Percentiles rank a stretch among this genome's conserved stretches.
Evolutionary conservation across 1,140 invertebrate genomes (phyloP).

Genomic region (Bombus cullumanus): DNA sequence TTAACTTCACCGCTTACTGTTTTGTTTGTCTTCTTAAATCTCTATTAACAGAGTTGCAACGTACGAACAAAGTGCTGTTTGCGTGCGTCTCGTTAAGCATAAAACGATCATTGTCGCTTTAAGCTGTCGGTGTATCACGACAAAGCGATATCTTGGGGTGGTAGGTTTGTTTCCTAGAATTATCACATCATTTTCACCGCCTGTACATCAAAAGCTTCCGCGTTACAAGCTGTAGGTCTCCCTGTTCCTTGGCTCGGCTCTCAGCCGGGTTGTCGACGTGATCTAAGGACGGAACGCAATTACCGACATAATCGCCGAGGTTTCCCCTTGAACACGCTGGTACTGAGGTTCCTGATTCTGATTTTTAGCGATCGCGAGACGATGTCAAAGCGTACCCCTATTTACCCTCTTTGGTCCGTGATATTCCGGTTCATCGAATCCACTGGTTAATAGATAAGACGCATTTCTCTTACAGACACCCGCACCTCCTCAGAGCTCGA

Average conservation of each 20-base stretch:
- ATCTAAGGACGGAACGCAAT: conserved; percentile 60
- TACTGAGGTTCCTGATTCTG: conserved; percentile 43
- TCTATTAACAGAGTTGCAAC: too few species aligned
- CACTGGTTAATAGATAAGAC: conserved; percentile 54
- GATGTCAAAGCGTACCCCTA: conserved; percentile 66
- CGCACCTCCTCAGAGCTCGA: conserved; percentile 43
- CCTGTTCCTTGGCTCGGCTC: not conserved
- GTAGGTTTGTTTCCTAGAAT: not conserved
- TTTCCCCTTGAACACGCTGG: conserved; percentile 46
- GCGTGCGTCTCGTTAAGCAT: too few species aligned
- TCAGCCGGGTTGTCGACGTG: conserved; percentile 1
- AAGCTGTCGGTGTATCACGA: too few species aligned
- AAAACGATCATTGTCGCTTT: too few species aligned
- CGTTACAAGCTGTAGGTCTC: too few species aligned
- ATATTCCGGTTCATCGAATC: conserved; percentile 62
- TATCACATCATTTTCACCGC: not conserved
- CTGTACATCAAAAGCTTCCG: not conserved
- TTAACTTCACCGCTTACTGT: too few species aligned
- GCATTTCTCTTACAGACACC: conserved; percentile 41
- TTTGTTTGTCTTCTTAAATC: too few species aligned
- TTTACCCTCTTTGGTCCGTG: conserved; percentile 54
- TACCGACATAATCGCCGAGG: conserved; percentile 55
- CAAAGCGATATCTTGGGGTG: too few species aligned
- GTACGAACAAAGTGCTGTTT: too few species aligned
- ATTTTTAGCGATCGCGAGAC: conserved; percentile 58